Evolutionary conservation across 2,888 invertebrate genomes (phyloP).

Genomic region (Prosapia bicincta): DNA sequence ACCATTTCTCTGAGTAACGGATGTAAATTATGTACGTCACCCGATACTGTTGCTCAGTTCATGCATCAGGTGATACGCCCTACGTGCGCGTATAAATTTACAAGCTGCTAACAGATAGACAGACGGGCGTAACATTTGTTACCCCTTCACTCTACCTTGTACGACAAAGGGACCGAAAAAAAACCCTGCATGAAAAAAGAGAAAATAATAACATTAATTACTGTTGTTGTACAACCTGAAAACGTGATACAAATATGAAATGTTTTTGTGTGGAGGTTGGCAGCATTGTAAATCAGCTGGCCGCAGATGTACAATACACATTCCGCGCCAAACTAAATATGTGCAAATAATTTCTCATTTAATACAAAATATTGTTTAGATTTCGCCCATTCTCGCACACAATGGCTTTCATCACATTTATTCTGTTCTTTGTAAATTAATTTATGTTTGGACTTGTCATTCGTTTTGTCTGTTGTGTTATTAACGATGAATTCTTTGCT

Average conservation of each 20-base stretch:
- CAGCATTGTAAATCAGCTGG: not conserved
- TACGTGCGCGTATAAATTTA: not conserved
- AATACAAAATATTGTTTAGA: slow-evolving; percentile 2
- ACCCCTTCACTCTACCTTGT: not conserved
- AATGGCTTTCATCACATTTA: not conserved
- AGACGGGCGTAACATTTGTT: not conserved
- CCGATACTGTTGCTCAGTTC: not conserved
- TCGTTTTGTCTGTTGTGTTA: not conserved
- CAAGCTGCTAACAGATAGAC: not conserved
- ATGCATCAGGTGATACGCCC: not conserved
- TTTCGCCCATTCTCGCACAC: not conserved
- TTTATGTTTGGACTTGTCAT: not conserved
- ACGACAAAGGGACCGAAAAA: not conserved
- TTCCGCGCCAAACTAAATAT: not conserved
- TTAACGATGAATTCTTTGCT: not conserved
- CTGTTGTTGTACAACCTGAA: not conserved
- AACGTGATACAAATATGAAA: slow-evolving; percentile 2
- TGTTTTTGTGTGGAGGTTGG: not conserved
- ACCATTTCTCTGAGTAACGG: too few species aligned
- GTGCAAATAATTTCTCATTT: slow-evolving; percentile 2
- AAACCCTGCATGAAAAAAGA: not conserved
- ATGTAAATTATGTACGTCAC: not conserved
- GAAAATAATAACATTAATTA: not conserved
- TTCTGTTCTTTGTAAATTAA: not conserved
- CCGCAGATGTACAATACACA: not conserved